Percentiles rank a stretch among this genome's conserved stretches.
These are phyloP conservation scores for Mus minutoides DNA, from an alignment of 2,797 vertebrate species.

Conservation along the genomic window DNA sequence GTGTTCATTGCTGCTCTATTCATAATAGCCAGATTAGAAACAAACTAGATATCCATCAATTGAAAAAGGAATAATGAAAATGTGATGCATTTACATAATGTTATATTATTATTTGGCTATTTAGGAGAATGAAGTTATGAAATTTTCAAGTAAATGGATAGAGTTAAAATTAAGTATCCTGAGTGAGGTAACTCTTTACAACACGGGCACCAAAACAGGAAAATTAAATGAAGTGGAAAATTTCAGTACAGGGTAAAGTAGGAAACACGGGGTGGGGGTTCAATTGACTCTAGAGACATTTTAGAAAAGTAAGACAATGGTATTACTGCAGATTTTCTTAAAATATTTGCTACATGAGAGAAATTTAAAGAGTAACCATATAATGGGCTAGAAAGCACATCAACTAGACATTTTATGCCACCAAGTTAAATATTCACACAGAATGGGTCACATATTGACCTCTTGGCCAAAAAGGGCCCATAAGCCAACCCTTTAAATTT, in stretches of 20 bases:
- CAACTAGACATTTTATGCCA: background rate
- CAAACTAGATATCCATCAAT: background rate
- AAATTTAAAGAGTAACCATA: background rate
- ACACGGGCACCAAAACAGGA: background rate
- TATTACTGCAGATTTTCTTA: background rate
- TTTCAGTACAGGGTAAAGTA: background rate
- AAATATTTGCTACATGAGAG: background rate
- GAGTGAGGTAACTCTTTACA: background rate
- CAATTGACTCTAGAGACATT: background rate
- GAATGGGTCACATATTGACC: background rate
- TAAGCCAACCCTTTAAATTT: background rate
- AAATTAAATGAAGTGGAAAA: background rate
- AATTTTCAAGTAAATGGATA: background rate
- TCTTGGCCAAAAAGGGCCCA: background rate
- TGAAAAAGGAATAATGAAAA: background rate
- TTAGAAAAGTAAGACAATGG: background rate
- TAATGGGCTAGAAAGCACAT: background rate
- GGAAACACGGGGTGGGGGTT: background rate
- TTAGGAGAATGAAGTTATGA: background rate
- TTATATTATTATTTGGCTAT: background rate
- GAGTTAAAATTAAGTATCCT: background rate
- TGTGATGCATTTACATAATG: background rate
- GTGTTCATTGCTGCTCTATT: too few relatives aligned
- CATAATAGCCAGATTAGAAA: background rate
- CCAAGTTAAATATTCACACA: background rate